Percentiles rank a stretch among this genome's conserved stretches.
These are phyloP conservation scores for Aphelinus atriplicis DNA, from an alignment of 1,140 invertebrate species.

Conservation along the genomic window DNA sequence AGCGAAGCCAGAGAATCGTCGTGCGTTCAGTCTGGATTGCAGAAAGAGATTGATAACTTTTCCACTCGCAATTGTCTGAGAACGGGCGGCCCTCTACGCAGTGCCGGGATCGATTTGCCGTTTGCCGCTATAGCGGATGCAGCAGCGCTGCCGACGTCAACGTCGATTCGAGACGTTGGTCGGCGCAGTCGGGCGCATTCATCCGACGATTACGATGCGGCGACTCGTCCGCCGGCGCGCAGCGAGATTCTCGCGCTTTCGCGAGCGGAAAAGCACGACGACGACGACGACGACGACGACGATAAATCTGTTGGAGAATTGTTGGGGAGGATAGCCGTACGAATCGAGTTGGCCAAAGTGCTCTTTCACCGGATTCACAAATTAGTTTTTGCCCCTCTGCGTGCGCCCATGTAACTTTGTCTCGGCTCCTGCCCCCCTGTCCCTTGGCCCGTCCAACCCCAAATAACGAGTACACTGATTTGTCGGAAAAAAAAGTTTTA, in stretches of 20 bases:
- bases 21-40: background rate
- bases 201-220: conserved; percentile 31
- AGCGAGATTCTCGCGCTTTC: background rate
- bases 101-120: conserved; percentile 46
- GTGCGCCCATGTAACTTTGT: background rate
- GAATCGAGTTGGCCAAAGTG: conserved; percentile 3
- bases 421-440: background rate
- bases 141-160: background rate
- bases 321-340: background rate
- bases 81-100: too few species aligned
- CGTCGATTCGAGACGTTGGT: background rate
- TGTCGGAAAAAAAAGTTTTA: conserved; percentile 1
- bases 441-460: background rate
- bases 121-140: conserved; percentile 28
- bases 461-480: conserved; percentile 7
- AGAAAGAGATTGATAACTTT: background rate
- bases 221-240: conserved; percentile 7
- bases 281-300: background rate
- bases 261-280: conserved; percentile 13
- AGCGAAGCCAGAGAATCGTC: too few species aligned
- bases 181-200: conserved; percentile 13
- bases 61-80: background rate
- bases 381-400: conserved; percentile 5
- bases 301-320: conserved; percentile 27
- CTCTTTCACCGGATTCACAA: conserved; percentile 11